A percentile compares a stretch with the other conserved stretches of the same genome.
Evolutionary conservation across 2,888 invertebrate species (phyloP).

Genomic region (Parapristionchus giblindavisi): DNA sequence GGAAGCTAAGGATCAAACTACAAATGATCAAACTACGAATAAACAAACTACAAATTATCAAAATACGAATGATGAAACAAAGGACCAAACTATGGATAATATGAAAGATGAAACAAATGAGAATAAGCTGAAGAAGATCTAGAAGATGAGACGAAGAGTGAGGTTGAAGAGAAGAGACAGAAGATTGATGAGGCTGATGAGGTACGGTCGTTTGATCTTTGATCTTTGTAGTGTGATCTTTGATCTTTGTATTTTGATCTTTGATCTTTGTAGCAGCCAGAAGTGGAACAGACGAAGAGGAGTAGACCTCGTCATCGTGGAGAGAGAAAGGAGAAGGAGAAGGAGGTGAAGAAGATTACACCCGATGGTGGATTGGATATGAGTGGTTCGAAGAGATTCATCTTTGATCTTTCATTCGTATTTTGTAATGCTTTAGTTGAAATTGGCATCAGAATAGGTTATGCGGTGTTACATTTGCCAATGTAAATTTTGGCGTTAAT

Average conservation of each 20-base stretch:
- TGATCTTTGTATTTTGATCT: neutral
- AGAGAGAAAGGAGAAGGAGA: slow-evolving; percentile 22
- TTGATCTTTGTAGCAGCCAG: no score
- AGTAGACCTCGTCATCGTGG: neutral
- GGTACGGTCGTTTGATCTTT: neutral
- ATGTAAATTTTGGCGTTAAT: no score
- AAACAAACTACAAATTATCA: neutral
- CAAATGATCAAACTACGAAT: slow-evolving; percentile 42
- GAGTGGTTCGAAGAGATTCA: neutral
- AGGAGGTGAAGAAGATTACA: slow-evolving; percentile 3
- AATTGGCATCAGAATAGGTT: no score
- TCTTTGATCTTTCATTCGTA: no score
- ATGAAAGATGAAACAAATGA: slow-evolving; percentile 45
- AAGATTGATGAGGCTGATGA: neutral
- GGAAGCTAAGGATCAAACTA: slow-evolving; percentile 37
- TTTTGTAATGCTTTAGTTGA: no score
- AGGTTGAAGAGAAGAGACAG: slow-evolving; percentile 17
- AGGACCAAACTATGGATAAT: slow-evolving; percentile 6
- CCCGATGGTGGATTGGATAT: slow-evolving; percentile 31
- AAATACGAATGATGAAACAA: neutral
- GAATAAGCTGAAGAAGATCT: neutral
- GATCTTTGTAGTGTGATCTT: neutral
- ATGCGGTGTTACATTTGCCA: no score
- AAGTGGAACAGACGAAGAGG: neutral
- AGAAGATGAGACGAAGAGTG: neutral